Evolutionary conservation across 2,113 vertebrate species (phyloP), one percentile per base, ranked within the genome.

Genomic region (Anas platyrhynchos): DNA sequence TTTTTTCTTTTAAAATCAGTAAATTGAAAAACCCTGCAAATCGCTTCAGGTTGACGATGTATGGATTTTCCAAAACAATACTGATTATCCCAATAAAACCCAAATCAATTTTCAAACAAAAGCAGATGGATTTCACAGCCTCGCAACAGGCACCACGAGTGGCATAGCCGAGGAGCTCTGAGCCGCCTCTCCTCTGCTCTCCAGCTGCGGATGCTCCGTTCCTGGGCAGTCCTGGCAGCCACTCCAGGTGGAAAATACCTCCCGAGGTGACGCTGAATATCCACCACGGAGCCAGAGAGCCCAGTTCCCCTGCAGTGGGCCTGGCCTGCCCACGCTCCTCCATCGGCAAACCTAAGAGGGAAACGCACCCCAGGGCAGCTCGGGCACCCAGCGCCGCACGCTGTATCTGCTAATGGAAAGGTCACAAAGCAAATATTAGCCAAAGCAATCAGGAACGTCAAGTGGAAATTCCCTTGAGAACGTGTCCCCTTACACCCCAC

Each of bases 361-460:
- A 65, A 80, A 44, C 12, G 52, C 54, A 52, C 17, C 31, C 17
- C 50, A 43, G 50, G 26, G 25, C 38, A 31, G 52, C 14, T 52
- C 41, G 26, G 62, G 43, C 29, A 26, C 36, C 1, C 0, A 74
- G 59, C 0, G 0, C 23, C 0, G 2, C 38, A 14, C 1, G 0
- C 87, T 25, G 0, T 89, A 92, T 95, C 88, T 63, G 48, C 82
- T 81, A 85, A 92, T 41, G 81, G 92, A 95, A 98, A 97, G 98
- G 97, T 98, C 96, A 97, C 94, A 94, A 94, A 95, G 88, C 85
- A 97, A 97, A 91, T 97, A 98, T 96, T 96, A 97, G 93, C 96
- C 91, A 83, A 89, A 94, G 96, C 92, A 96, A 96, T 54, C 97
- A 97, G 61, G 87, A 96, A 96, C 89, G 50, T 96, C 97, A 97